phyloP scores from a whole-genome alignment of 2,888 invertebrate genomes.

The Conistra vaccinii region DNA sequence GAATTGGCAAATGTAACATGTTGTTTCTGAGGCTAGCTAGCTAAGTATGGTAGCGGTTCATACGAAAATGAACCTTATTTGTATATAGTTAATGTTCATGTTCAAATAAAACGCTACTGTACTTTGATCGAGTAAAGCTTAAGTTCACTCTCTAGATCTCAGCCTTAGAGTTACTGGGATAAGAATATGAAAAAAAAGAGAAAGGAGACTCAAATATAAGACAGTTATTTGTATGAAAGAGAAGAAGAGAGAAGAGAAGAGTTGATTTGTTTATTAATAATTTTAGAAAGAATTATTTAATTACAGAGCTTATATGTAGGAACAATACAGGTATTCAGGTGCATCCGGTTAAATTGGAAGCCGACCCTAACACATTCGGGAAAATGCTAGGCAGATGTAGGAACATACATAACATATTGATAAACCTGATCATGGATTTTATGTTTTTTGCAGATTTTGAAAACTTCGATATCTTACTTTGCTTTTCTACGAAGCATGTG shows the following conservation, averaged over 20 bases:
- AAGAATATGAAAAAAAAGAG: too few relatives aligned
- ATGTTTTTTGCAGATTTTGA: slow-evolving; percentile 42
- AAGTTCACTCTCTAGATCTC: background rate
- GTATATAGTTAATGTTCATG: too few relatives aligned
- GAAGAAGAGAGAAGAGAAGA: background rate
- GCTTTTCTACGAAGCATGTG: slow-evolving; percentile 41
- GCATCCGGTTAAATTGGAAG: too few relatives aligned
- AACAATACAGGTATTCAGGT: too few relatives aligned
- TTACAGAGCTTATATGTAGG: background rate
- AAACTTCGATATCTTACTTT: slow-evolving; percentile 40
- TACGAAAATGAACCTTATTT: too few relatives aligned
- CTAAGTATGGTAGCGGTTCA: background rate
- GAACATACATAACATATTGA: background rate
- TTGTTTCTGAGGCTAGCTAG: background rate
- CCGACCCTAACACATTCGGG: too few relatives aligned
- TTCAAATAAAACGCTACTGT: too few relatives aligned
- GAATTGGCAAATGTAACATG: background rate
- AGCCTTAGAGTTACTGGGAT: too few relatives aligned
- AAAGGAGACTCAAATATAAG: too few relatives aligned
- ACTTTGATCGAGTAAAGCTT: too few relatives aligned
- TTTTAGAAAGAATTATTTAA: too few relatives aligned
- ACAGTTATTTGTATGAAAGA: too few relatives aligned
- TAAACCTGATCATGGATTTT: background rate
- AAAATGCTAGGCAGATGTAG: background rate
- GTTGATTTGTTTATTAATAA: background rate